These are phyloP conservation scores for Wasmannia auropunctata DNA, from an alignment of 1,140 invertebrate species.

Conservation along the genomic window DNA sequence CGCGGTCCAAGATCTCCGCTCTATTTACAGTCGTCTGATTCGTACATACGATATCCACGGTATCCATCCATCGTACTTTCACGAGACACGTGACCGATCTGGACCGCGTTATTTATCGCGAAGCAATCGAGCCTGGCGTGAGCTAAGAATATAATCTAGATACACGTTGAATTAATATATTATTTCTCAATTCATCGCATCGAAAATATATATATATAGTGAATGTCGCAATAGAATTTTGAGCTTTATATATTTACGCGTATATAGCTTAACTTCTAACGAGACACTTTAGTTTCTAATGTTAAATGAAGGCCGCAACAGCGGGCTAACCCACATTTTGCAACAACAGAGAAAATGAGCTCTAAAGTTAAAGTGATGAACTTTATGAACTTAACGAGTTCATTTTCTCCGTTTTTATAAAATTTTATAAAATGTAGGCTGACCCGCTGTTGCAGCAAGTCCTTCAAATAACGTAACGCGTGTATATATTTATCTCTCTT, in stretches of 20 bases:
- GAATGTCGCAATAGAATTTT: neutral
- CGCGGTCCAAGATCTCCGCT: slow-evolving; percentile 36
- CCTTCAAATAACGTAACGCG: too few relatives aligned
- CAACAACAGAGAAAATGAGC: too few relatives aligned
- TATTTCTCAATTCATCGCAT: neutral
- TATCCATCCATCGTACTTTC: slow-evolving; percentile 1
- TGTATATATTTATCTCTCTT: neutral
- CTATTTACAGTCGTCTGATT: slow-evolving; percentile 46
- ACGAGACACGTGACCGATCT: slow-evolving; percentile 25
- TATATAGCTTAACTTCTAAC: neutral
- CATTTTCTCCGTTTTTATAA: too few relatives aligned
- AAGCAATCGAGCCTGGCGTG: slow-evolving; percentile 24
- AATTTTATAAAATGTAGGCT: too few relatives aligned
- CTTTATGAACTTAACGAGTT: too few relatives aligned
- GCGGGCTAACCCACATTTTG: too few relatives aligned
- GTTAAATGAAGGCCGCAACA: too few relatives aligned
- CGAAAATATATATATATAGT: too few relatives aligned
- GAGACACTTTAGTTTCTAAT: neutral
- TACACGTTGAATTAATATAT: neutral
- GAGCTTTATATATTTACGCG: neutral
- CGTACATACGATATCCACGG: neutral
- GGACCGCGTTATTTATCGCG: slow-evolving; percentile 13
- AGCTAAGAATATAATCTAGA: too few relatives aligned
- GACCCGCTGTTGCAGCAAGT: too few relatives aligned
- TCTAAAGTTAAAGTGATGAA: too few relatives aligned